Base-by-base conservation (phyloP, 2,113 vertebrate genomes). In the Chaetura pelagica region DNA sequence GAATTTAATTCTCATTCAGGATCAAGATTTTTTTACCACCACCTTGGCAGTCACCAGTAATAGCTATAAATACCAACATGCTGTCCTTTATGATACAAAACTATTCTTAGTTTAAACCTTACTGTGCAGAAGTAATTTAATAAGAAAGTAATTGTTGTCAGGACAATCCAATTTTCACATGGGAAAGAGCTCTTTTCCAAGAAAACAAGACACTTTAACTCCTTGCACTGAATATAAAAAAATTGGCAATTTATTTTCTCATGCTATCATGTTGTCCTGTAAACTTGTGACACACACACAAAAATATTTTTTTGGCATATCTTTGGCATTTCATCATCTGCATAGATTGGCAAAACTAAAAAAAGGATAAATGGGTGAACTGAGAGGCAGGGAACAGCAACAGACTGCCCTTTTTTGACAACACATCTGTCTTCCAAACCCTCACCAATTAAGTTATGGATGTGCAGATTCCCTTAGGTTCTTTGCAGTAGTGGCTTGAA, bases 251-350 rank as follows among this genome's bases (percentile, higher is more conserved):
- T 34, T 13, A 27, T 95, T 93, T 97, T 94, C 86, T 90, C 93
- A 81, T 94, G 64, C 64, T 95, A 87, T 95, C 73, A n/a, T 89
- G 44, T 92, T 97, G 48, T 44, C 48, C 57, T 89, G n/a, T 8
- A 63, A 92, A 64, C 44, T 49, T 77, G 29, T 68, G n/a, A 61
- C 22, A 58, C 15, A 35, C 71, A 69, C 38, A 38, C 38, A 38
- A n/a, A n/a, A n/a, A n/a, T n/a, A n/a, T n/a, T n/a, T n/a, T n/a
- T n/a, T n/a, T n/a, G n/a, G n/a, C n/a, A n/a, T 18, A 35, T 51
- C 46, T 69, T 57, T 90, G 42, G 42, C 34, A 71, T 89, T 93
- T 89, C 59, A 86, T 94, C 76, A 84, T 38, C 61, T 87, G 22
- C 38, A 19, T 13, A 86, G 38, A 64, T 24, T 67, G 9, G 10